A percentile compares a stretch with the other conserved stretches of the same genome.
phyloP scores from a whole-genome alignment of 2,888 invertebrate genomes.

The Ecdyonurus torrentis region DNA sequence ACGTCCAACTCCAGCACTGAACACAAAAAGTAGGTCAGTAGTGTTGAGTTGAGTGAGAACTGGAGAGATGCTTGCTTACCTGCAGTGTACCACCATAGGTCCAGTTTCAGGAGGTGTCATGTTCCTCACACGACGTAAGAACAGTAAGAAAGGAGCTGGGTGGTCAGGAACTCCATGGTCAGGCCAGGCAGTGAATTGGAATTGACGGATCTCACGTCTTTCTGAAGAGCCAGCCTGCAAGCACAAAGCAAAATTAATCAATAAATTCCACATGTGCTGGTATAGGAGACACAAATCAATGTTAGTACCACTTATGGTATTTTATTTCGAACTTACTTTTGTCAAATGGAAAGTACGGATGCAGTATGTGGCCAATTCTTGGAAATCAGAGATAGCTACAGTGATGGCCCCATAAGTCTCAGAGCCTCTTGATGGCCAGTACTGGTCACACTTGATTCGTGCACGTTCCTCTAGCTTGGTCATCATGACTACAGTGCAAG shows the following conservation, averaged over 20 bases:
- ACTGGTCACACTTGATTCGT: constrained; percentile 92
- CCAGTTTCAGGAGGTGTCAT: constrained; percentile 86
- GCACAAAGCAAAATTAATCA: too few species aligned
- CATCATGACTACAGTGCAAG: constrained; percentile 97
- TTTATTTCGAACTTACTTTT: constrained; percentile 33
- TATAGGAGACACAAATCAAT: too few species aligned
- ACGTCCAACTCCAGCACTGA: constrained; percentile 66
- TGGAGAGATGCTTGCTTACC: too few species aligned
- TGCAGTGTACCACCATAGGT: constrained; percentile 87
- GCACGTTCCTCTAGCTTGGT: constrained; percentile 95
- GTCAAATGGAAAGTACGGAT: constrained; percentile 91
- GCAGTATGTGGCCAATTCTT: constrained; percentile 95
- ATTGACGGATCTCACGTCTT: constrained; percentile 85
- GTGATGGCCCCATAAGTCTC: constrained; percentile 93
- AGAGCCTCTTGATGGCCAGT: constrained; percentile 87
- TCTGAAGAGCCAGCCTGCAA: constrained; percentile 49
- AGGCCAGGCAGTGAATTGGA: constrained; percentile 99
- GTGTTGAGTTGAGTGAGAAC: too few species aligned
- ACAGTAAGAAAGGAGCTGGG: constrained; percentile 95
- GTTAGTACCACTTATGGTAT: too few species aligned
- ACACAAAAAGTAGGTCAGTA: too few species aligned
- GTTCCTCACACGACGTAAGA: constrained; percentile 80
- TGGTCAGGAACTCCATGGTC: constrained; percentile 99
- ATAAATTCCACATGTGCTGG: too few species aligned
- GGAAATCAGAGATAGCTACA: constrained; percentile 84